Evolutionary conservation across 2,113 vertebrate genomes (phyloP), one percentile per base, ranked within the genome.

Genomic region (Hippocampus barbouri): DNA sequence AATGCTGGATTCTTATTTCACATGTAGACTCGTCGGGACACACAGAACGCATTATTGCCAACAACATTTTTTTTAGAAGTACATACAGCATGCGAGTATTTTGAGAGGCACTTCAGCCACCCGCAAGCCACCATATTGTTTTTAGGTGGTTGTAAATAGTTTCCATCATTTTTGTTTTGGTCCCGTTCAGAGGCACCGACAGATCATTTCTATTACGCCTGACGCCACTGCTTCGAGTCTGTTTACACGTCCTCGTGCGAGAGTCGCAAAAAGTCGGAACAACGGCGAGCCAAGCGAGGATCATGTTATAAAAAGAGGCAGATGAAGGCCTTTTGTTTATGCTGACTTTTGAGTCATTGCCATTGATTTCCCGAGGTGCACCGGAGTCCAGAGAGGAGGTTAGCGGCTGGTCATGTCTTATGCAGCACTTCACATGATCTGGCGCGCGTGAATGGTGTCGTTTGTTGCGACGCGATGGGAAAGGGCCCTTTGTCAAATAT

Each of bases 361-460:
- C 68, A 71, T 80, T 79, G 74, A 78, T 80, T 76, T 82, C 87
- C 82, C 51, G 64, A 25, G 84, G 86, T 85, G 70, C 66, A 80
- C 72, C 75, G 27, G 71, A 77, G 71, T 76, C 56, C 59, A 34
- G 63, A 65, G 73, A 81, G 20, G 78, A 83, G 85, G 86, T 87
- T 86, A 85, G 79, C 70, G 76, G 78, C 53, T 85, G 86, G 79
- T 88, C 79, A 80, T 30, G 77, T 83, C 86, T 88, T 66, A 82
- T 65, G 76, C 8, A 15, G 77, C 64, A 74, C 68, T 86, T 90
- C 90, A 90, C 90, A 88, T 93, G 90, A 89, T 86, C 77, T 27
- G 61, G 62, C 70, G 51, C 57, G 62, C 62, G 74, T 92, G 87
- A 92, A 91, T 92, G 72, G 68, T 11, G 66, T 66, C 66, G 74